phyloP scores from a whole-genome alignment of 2,797 vertebrate species.

The Helarctos malayanus region DNA sequence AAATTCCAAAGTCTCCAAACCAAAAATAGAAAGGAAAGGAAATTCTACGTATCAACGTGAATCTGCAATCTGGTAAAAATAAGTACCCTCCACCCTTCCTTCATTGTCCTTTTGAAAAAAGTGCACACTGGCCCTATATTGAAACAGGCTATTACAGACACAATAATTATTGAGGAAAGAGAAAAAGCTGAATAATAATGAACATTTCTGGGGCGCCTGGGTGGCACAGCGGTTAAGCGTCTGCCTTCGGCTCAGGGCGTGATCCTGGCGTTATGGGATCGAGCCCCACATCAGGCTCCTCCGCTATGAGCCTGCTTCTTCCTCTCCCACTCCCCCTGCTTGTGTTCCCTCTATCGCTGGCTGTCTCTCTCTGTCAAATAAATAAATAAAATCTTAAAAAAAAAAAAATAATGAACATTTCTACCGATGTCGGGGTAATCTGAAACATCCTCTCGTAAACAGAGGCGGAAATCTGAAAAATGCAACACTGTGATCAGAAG shows the following conservation, averaged over 20 bases:
- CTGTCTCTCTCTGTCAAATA: too few relatives aligned
- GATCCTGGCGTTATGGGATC: too few relatives aligned
- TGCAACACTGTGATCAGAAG: background rate
- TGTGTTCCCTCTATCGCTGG: too few relatives aligned
- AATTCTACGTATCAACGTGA: background rate
- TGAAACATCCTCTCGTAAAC: background rate
- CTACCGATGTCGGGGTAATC: background rate
- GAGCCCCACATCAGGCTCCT: too few relatives aligned
- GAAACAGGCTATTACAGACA: background rate
- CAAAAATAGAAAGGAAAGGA: background rate
- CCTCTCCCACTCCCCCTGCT: too few relatives aligned
- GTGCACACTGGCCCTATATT: background rate
- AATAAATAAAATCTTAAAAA: too few relatives aligned
- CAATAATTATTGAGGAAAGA: background rate
- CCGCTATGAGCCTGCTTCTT: too few relatives aligned
- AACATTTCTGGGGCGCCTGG: too few relatives aligned
- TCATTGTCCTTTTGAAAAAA: background rate
- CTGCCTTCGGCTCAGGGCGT: too few relatives aligned
- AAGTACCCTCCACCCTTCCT: background rate
- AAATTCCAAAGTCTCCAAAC: background rate
- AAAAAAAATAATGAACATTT: background rate
- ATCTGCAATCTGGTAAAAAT: background rate
- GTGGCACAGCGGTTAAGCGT: too few relatives aligned
- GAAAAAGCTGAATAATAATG: background rate
- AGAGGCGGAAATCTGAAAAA: background rate